A percentile compares a stretch with the other conserved stretches of the same genome.
Conservation (phyloP, 2,888 invertebrate species). For the Pherbina coryleti region DNA sequence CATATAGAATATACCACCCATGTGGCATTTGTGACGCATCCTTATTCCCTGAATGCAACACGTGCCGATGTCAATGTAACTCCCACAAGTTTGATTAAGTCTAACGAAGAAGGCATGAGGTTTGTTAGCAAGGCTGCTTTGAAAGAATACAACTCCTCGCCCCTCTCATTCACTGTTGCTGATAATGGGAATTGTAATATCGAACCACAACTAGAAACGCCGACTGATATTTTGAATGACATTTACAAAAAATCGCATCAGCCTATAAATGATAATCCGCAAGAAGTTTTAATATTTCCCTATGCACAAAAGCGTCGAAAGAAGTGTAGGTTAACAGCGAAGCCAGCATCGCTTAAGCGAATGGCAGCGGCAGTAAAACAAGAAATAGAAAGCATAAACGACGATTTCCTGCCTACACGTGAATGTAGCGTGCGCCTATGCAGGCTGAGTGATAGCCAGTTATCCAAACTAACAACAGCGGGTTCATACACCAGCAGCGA, state of each 20-base stretch:
- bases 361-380: neutral
- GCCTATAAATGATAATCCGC: neutral
- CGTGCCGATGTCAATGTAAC: neutral
- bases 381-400: neutral
- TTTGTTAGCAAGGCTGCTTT: conserved; percentile 45
- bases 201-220: neutral
- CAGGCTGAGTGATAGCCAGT: neutral
- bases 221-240: too few relatives aligned
- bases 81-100: neutral
- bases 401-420: neutral
- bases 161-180: neutral
- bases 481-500: neutral
- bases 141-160: conserved; percentile 40
- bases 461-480: neutral
- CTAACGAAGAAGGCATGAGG: conserved; percentile 23
- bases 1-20: neutral
- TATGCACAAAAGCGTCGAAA: conserved; percentile 12
- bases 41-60: too few relatives aligned
- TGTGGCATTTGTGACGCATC: too few relatives aligned
- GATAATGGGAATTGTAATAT: neutral
- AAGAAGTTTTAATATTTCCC: neutral
- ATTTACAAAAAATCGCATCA: neutral
- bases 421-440: conserved; percentile 31
- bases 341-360: neutral
- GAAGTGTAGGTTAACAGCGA: neutral